Base-by-base conservation (phyloP, 1,140 invertebrate species). In the Carposina sasakii region DNA sequence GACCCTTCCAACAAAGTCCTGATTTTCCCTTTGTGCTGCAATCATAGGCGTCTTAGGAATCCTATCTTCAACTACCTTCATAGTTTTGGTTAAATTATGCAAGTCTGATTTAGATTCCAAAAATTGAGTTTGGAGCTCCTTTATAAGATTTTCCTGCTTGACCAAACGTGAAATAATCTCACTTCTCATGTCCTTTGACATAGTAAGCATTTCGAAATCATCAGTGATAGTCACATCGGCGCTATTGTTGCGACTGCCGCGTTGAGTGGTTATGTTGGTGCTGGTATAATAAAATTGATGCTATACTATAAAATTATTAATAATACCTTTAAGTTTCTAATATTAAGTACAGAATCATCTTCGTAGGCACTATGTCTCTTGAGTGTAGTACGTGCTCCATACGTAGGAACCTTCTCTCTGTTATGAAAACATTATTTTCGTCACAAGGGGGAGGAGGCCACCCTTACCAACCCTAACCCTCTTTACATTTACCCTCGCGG, bases 41-140 rank as follows among this genome's bases (percentile, higher is more conserved):
- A 13, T 33, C 9, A 13, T 8, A 8, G 4, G 9, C 15, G 4
- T 15, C 3, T 13, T 15, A 8, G 4, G 8, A 33, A 15, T 4
- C 15, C 15, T 33, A n/a, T 33, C 31, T 33, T 33, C 31, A n/a
- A 33, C n/a, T 33, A 33, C 31, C 31, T 15, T 33, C 31, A 33
- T 8, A 33, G 4, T 33, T 33, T 13, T 8, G 4, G 3, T 13
- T 13, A 33, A 33, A 8, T 33, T 13, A 5, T 8, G 9, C 4
- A 33, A 33, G 13, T 33, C 31, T n/a, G 4, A n/a, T 15, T 33
- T 33, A 15, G 8, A n/a, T 8, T 8, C 4, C 8, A 13, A 33
- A 13, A 33, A 8, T 15, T 10, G 13, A 13, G 4, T 15, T 33
- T 10, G 8, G 4, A 33, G 13, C n/a, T 10, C 3, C 15, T 8